Conservation (phyloP, 2,888 invertebrate species). For the Erebia palarica region DNA sequence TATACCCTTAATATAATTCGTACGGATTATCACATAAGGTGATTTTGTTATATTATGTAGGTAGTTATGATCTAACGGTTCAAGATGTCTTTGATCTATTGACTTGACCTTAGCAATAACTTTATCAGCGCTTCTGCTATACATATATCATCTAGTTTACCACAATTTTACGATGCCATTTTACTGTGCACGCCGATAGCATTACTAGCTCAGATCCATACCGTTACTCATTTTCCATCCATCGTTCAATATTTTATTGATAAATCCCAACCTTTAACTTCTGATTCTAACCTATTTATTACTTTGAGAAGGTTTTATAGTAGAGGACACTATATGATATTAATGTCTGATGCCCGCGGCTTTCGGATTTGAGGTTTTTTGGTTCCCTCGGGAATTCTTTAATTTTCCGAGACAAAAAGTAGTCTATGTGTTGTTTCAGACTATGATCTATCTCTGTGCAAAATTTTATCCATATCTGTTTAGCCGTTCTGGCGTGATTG, state of each 20-base stretch:
- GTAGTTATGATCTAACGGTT: background rate
- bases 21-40: background rate
- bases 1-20: no score
- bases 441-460: no score
- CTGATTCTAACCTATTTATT: background rate
- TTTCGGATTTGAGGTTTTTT: no score
- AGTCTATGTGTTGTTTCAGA: no score
- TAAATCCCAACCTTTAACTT: background rate
- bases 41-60: background rate
- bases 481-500: no score
- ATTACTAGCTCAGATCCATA: conserved; percentile 33
- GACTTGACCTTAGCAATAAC: conserved; percentile 3
- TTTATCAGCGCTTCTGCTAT: background rate
- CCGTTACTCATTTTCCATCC: conserved; percentile 2
- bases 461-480: no score
- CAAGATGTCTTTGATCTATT: background rate
- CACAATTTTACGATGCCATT: background rate
- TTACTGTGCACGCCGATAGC: conserved; percentile 24
- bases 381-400: no score
- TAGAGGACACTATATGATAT: background rate
- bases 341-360: no score
- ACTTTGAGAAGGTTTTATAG: background rate
- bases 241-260: background rate
- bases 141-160: background rate
- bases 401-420: no score